Conservation (phyloP, 2,888 invertebrate genomes). For the Phania funesta region DNA sequence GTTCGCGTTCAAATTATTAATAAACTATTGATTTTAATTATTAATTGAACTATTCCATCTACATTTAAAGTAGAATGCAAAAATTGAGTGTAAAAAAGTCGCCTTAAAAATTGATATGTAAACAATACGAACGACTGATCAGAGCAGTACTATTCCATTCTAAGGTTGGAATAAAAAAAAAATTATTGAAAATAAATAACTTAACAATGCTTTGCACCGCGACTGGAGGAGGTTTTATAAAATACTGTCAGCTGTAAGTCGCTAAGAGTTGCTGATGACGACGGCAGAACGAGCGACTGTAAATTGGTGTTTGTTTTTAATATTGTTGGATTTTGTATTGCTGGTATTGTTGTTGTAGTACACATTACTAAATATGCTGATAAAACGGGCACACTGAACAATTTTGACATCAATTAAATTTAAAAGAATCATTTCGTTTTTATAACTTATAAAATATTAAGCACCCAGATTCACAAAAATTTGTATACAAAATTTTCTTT, state of each 20-base stretch:
- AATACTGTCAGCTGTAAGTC: constrained; percentile 50
- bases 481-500: too few relatives aligned
- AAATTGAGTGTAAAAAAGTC: not conserved
- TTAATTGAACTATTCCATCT: constrained; percentile 7
- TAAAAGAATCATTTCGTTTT: constrained; percentile 32
- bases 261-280: constrained; percentile 35
- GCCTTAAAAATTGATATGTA: not conserved
- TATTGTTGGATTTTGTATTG: constrained; percentile 25
- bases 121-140: not conserved
- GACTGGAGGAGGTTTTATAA: constrained; percentile 34
- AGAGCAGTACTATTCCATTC: constrained; percentile 32
- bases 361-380: constrained; percentile 23
- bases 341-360: constrained; percentile 30
- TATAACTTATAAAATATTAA: not conserved
- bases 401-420: constrained; percentile 15
- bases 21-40: constrained; percentile 42
- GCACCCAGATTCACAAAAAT: too few relatives aligned
- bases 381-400: constrained; percentile 16
- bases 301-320: constrained; percentile 38
- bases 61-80: not conserved
- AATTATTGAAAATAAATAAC: constrained; percentile 45
- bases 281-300: constrained; percentile 15
- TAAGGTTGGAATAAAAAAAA: constrained; percentile 14
- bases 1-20: constrained; percentile 23
- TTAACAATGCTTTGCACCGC: constrained; percentile 18